Evolutionary conservation across 2,113 vertebrate genomes (phyloP), one percentile per base, ranked within the genome.

Genomic region (Corythornis cristatus): DNA sequence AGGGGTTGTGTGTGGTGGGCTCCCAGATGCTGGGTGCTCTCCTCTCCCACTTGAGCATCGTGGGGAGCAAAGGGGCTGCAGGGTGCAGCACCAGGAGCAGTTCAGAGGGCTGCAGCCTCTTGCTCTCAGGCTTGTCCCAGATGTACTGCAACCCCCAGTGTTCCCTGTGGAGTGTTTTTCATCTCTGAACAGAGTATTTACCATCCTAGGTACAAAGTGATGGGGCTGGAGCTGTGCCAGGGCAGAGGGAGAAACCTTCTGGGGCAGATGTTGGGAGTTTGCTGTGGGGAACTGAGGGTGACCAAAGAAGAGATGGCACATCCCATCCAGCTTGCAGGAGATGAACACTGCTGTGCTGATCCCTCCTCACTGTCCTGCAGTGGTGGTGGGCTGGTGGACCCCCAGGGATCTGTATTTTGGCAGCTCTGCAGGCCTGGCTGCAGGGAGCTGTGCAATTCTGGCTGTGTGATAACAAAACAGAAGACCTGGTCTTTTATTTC

Each of bases 21-120:
- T 82, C 21, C 33, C 58, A 74, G 56, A 22, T 62, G 45, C 70
- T 84, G 53, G 22, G 53, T 67, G 51, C 57, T 93, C 56, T 76
- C 15, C 50, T 18, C 11, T 84, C 57, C 51, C 3, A 1, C 23
- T 48, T 0, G 0, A 87, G 15, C 42, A 19, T 74, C 51, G 37
- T 65, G 0, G 0, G 64, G 54, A 80, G 37, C 14, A 35, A 65
- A 74, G 26, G 15, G 31, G 31, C 12, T 42, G 81, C 37, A 74
- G 35, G n/a, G 33, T 9, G 12, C 40, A 82, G 57, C 8, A 18
- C 37, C 43, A 72, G 57, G 64, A 67, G 29, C 23, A 31, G 23
- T 31, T 6, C 40, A 61, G 51, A 48, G 22, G 16, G 35, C 28
- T 74, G 15, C 46, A 79, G 78, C 15, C 45, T 84, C 20, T 65